Base-by-base conservation (phyloP, 2,797 vertebrate species). In the Acestrorhynchus altus region DNA sequence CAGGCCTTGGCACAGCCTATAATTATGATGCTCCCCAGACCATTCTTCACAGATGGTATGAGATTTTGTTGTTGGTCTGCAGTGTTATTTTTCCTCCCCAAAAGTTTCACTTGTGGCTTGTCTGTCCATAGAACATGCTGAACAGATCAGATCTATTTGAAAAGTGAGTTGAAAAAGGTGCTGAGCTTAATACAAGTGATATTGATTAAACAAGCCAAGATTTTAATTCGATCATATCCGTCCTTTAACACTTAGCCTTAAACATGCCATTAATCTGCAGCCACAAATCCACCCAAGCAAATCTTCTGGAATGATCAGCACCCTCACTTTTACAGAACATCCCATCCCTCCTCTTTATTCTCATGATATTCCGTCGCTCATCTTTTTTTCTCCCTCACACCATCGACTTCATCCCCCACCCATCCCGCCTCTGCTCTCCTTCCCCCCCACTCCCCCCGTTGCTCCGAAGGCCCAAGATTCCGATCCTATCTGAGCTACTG, bases 401-500 rank as follows among this genome's bases (percentile, higher is more conserved):
- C 57, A 51, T 44, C 6, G 2, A 35, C 31, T 35, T 35, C 31
- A 35, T 6, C n/a, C 31, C 31, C 31, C 6, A 16, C 49, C 52
- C 67, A 39, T 39, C 59, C 63, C 70, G 16, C 28, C 49, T 54
- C 49, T 18, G 13, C 16, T 68, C 68, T 59, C 60, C 46, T 63
- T 66, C 81, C 56, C 52, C 61, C 56, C 52, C 61, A 28, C 46
- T 74, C 46, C 66, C 66, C 49, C 68, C 46, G 75, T 76, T 12
- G 3, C 68, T 72, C 77, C 12, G 83, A 87, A 88, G 84, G 85
- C 86, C 85, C 83, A 11, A 69, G 86, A 92, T 90, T 90, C 84
- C 88, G 92, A 93, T 92, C 83, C 84, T 91, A 91, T 93, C 91
- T 71, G 56, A 35, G 74, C 70, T 74, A 72, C 88, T 81, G 81